Conservation (phyloP, 1,140 invertebrate genomes). For the Drosophila arawakana region DNA sequence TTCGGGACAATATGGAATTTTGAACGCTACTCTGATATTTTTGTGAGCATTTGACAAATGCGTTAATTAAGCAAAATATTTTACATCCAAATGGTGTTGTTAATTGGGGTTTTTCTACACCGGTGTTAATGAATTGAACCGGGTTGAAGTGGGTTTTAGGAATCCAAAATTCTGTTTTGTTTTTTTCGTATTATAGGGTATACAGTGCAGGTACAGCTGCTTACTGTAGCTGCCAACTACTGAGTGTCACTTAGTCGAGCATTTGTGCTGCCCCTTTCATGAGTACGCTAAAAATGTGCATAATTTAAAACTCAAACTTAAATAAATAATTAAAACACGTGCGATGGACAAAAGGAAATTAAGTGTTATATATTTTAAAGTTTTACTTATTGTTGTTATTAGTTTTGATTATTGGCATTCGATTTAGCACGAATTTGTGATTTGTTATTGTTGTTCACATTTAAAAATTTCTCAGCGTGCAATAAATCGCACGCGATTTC, state of each 20-base stretch:
- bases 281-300: conserved; percentile 14
- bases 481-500: conserved; percentile 67
- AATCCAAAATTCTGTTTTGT: background rate
- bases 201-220: no score
- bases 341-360: conserved; percentile 7
- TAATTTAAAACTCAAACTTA: conserved; percentile 11
- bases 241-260: background rate
- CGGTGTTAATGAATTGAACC: conserved; percentile 2
- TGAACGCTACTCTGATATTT: conserved; percentile 55
- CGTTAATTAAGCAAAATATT: conserved; percentile 61
- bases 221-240: background rate
- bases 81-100: background rate
- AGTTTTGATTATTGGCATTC: conserved; percentile 51
- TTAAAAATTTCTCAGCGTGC: conserved; percentile 32
- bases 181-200: background rate
- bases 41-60: conserved; percentile 43
- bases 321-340: conserved; percentile 33
- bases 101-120: conserved; percentile 5
- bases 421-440: conserved; percentile 71
- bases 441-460: conserved; percentile 46
- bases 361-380: conserved; percentile 8
- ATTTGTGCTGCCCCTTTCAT: conserved; percentile 2
- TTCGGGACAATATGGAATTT: conserved; percentile 35
- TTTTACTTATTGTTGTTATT: conserved; percentile 22
- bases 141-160: background rate